These are phyloP conservation scores for Mellilla xanthometata DNA, from an alignment of 2,888 invertebrate species.

Conservation along the genomic window DNA sequence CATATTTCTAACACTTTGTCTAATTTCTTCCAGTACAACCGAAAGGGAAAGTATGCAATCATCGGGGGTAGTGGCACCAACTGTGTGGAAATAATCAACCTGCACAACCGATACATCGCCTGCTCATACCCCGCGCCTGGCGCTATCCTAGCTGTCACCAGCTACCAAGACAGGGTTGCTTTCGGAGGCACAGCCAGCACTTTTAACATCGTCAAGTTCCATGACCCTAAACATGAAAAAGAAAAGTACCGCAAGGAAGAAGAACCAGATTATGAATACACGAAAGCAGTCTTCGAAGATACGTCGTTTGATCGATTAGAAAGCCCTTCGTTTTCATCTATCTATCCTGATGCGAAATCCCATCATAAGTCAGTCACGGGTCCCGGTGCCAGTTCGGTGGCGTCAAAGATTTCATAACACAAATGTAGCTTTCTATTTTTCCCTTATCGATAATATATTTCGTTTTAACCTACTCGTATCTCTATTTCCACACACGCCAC, in stretches of 20 bases:
- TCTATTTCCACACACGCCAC: constrained; percentile 17
- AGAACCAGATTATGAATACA: constrained; percentile 35
- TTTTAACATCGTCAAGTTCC: constrained; percentile 64
- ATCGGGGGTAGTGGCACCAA: constrained; percentile 74
- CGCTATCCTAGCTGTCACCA: constrained; percentile 57
- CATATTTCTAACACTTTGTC: too few relatives aligned
- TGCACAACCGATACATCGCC: constrained; percentile 69
- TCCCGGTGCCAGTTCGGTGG: neutral
- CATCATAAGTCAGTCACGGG: neutral
- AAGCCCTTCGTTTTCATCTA: neutral
- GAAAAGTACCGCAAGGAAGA: constrained; percentile 37
- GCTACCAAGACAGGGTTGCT: constrained; percentile 64
- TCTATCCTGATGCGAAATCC: neutral
- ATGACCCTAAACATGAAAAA: constrained; percentile 69
- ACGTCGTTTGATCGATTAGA: neutral
- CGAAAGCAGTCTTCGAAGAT: constrained; percentile 27
- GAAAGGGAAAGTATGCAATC: constrained; percentile 73
- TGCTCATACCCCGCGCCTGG: constrained; percentile 69
- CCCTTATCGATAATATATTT: neutral
- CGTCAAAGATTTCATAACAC: constrained; percentile 1
- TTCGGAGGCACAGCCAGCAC: constrained; percentile 67
- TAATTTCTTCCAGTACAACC: constrained; percentile 59
- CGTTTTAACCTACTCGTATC: constrained; percentile 19
- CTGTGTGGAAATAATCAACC: constrained; percentile 70
- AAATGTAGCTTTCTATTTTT: neutral